Evolutionary conservation across 2,113 vertebrate genomes (phyloP), one percentile per base, ranked within the genome.

Genomic region (Tenebrosternarchus preto): DNA sequence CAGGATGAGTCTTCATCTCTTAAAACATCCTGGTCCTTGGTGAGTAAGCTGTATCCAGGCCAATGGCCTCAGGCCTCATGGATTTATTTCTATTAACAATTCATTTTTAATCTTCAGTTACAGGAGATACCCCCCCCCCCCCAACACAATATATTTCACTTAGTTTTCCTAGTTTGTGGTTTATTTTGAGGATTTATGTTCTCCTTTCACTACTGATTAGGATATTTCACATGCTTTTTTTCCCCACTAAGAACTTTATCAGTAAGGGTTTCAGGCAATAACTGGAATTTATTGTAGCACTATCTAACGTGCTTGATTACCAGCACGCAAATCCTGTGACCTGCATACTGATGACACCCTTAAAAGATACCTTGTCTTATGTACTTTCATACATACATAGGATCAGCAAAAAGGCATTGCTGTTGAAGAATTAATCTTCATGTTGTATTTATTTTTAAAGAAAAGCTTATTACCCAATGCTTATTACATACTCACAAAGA

Each of bases 1-100:
- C 85, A 82, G 77, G 90, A 90, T 66, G 88, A 90, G 25, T 81
- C 83, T 66, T 84, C 60, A 2, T 83, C 83, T 31, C 81, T 84
- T 50, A 88, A 82, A 81, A 83, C 76, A 0, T 88, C 90, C 20
- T 94, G 82, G 91, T 92, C 87, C 72, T 85, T 90, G 91, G 90
- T 93, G 89, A 93, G 93, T 90, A 39, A 74, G 59, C 6, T 36
- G 2, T 60, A 19, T 33, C 56, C n/a, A 27, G 71, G 70, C 22
- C 7, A 43, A 5, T 53, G 6, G 17, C 64, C 29, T 43, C 29
- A 22, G 12, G 29, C 55, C 25, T 29, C 5, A 63, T 17, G n/a
- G 60, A 63, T n/a, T 66, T 55, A 36, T 77, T 56, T 55, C 11
- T 67, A 20, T 15, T 53, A 50, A 20, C 3, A 1, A 53, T 50